Evolutionary conservation across 2,797 vertebrate genomes (phyloP), one percentile per base, ranked within the genome.

Genomic region (Aulostomus chinensis): DNA sequence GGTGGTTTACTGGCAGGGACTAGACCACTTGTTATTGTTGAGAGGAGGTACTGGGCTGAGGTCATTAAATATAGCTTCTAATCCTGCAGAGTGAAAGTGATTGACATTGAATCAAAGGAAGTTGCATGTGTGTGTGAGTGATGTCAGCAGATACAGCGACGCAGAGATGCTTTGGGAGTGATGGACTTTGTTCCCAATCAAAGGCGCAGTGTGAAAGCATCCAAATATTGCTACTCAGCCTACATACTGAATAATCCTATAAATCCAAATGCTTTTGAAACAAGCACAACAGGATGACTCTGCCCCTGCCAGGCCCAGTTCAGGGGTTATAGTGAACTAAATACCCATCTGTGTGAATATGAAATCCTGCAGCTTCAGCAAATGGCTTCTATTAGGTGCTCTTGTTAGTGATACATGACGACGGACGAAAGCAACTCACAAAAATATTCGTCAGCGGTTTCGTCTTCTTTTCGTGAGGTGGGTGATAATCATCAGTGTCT

Each of bases 231-330:
- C 80, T 80, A 86, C 59, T 82, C 73, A 80, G 71, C 71, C 81
- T 58, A 59, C 51, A 42, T 48, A 36, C 37, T 21, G 47, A 78
- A 73, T 90, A 89, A 91, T 90, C 86, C 84, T 68, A 60, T 78
- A 88, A 90, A 88, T 85, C 87, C 86, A 76, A 83, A 78, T 66
- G 81, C 74, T 82, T 87, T 85, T 82, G 69, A 84, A 86, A 79
- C 81, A 68, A 68, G 68, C 70, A 82, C 70, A 76, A 83, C 67
- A 61, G 76, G 81, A 81, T 68, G 81, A 83, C 71, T 84, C 61
- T 67, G 47, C 42, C 43, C 38, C 52, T 76, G 76, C 81, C 84
- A 83, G 68, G 55, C 62, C 67, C 38, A 70, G 82, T 79, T 83
- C 76, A 80, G 69, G 77, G 80, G 83, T 86, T 83, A 83, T 59